Percentiles rank a stretch among this genome's conserved stretches.
phyloP scores from a whole-genome alignment of 1,140 invertebrate species.

The Cydia splendana region DNA sequence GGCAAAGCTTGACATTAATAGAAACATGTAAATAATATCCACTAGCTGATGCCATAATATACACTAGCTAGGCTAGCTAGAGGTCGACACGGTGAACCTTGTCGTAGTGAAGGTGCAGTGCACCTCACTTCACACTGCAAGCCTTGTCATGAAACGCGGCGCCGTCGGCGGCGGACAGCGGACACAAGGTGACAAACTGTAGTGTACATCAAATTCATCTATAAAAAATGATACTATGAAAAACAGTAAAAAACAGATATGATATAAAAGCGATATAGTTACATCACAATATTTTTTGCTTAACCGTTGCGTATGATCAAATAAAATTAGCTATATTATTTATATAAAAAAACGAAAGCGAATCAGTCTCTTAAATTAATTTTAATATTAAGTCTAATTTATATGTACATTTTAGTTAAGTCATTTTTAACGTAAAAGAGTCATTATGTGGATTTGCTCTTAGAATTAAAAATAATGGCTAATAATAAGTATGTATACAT shows the following conservation, averaged over 20 bases:
- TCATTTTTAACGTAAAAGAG: slow-evolving; percentile 27
- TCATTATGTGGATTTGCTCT: slow-evolving; percentile 12
- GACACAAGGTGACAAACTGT: too few relatives aligned
- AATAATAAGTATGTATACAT: slow-evolving; percentile 8
- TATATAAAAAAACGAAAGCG: slow-evolving; percentile 60
- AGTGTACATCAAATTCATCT: too few relatives aligned
- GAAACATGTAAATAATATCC: not conserved
- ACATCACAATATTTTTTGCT: slow-evolving; percentile 44
- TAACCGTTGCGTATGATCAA: not conserved
- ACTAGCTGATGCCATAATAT: not conserved
- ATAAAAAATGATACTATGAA: not conserved
- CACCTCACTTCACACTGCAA: too few relatives aligned
- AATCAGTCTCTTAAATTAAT: slow-evolving; percentile 76
- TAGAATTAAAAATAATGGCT: not conserved
- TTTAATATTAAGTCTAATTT: slow-evolving; percentile 62
- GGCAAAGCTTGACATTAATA: not conserved
- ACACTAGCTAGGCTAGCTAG: too few relatives aligned
- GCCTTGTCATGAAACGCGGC: too few relatives aligned
- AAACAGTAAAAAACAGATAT: not conserved
- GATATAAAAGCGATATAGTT: slow-evolving; percentile 34
- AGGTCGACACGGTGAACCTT: too few relatives aligned
- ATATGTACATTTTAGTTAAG: slow-evolving; percentile 62
- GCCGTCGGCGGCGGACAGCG: too few relatives aligned
- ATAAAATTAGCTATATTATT: slow-evolving; percentile 32
- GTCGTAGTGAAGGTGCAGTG: too few relatives aligned